phyloP scores from a whole-genome alignment of 2,797 vertebrate species.

The Falco rusticolus region DNA sequence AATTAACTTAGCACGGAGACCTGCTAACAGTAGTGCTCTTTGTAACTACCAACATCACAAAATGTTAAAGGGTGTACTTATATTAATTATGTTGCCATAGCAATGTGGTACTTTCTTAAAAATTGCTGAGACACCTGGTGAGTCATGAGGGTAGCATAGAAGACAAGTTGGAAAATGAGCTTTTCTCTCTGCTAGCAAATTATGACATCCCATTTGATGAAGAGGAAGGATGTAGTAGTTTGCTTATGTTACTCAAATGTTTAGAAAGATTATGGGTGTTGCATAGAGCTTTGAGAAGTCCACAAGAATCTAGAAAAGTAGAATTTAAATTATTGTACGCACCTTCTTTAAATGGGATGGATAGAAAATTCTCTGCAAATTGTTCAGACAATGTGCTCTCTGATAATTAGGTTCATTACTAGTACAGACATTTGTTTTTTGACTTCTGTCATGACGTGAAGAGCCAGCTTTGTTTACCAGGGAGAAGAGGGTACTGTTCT shows the following conservation, averaged over 20 bases:
- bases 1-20: not conserved
- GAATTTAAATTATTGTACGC: not conserved
- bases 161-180: not conserved
- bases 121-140: not conserved
- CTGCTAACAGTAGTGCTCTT: not conserved
- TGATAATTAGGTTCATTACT: not conserved
- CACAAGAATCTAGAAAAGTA: not conserved
- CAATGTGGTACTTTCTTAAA: not conserved
- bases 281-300: not conserved
- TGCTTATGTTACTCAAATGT: not conserved
- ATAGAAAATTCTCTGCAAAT: not conserved
- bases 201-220: not conserved
- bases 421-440: not conserved
- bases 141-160: not conserved
- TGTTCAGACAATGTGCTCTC: not conserved
- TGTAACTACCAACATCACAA: not conserved
- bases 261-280: not conserved
- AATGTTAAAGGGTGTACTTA: not conserved
- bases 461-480: not conserved
- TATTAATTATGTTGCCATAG: not conserved
- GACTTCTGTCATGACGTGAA: not conserved
- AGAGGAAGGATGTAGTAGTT: slow-evolving; percentile 13
- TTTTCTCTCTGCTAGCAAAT: not conserved
- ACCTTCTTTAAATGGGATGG: not conserved
- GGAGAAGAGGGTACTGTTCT: not conserved